phyloP scores from a whole-genome alignment of 2,888 invertebrate genomes.

The Clusia tigrina region DNA sequence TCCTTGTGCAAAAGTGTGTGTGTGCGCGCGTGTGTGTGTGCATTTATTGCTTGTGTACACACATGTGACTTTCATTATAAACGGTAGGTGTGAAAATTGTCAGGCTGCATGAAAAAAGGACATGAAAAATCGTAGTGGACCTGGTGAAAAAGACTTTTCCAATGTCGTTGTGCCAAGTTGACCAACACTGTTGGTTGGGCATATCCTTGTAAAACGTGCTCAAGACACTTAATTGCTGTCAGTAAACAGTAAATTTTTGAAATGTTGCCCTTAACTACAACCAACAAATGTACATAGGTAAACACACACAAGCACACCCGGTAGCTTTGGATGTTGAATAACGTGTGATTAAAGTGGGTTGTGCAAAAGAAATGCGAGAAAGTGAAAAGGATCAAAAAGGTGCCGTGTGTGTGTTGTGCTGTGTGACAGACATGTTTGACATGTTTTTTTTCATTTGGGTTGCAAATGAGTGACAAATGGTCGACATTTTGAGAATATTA shows the following conservation, averaged over 20 bases:
- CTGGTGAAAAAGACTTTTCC: neutral
- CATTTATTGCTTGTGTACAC: neutral
- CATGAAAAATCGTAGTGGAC: neutral
- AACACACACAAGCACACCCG: no score
- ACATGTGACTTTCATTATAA: neutral
- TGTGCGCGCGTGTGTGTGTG: neutral
- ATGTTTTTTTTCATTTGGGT: no score
- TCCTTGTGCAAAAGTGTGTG: neutral
- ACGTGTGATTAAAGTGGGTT: no score
- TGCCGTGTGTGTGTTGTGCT: no score
- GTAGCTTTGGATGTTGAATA: no score
- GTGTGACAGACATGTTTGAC: no score
- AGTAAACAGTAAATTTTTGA: neutral
- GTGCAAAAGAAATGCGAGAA: no score
- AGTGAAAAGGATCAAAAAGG: no score
- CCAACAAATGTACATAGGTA: no score
- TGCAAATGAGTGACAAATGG: no score
- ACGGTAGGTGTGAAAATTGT: neutral
- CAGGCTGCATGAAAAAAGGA: conserved; percentile 5
- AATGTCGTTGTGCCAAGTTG: neutral
- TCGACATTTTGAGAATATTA: no score
- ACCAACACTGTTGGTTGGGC: neutral
- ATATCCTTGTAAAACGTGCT: conserved; percentile 1
- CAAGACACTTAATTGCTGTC: conserved; percentile 10
- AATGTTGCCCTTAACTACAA: no score